phyloP scores from a whole-genome alignment of 1,140 invertebrate genomes.

The Diploscapter pachys region DNA sequence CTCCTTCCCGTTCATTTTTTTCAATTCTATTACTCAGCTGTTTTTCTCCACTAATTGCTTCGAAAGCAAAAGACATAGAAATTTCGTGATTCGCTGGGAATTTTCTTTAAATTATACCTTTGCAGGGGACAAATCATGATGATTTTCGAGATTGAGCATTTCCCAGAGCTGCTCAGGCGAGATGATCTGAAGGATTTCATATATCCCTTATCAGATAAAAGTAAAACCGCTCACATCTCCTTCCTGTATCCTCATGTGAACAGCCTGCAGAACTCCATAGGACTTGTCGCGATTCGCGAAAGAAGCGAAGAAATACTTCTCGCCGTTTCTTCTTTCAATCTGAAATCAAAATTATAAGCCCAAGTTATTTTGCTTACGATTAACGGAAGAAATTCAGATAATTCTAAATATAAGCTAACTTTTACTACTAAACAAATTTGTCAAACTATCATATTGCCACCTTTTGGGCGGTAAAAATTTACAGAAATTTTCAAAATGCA shows the following conservation, averaged over 20 bases:
- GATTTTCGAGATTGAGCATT: constrained; percentile 3
- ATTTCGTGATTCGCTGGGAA: neutral
- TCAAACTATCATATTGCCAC: too few species aligned
- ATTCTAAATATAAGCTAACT: too few species aligned
- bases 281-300: constrained; percentile 34
- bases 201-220: too few species aligned
- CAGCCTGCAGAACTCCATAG: constrained; percentile 10
- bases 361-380: too few species aligned
- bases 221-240: neutral
- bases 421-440: too few species aligned
- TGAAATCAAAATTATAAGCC: constrained; percentile 1
- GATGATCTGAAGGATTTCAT: neutral
- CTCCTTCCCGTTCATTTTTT: too few species aligned
- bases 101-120: neutral
- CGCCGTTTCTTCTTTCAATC: constrained; percentile 2
- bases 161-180: constrained; percentile 14
- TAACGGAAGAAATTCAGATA: too few species aligned
- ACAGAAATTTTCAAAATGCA: too few species aligned
- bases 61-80: neutral
- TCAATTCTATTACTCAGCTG: neutral
- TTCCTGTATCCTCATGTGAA: constrained; percentile 3
- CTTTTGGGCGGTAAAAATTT: too few species aligned
- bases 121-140: neutral
- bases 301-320: constrained; percentile 34
- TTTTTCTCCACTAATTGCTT: neutral